phyloP scores from a whole-genome alignment of 2,888 invertebrate species.

The Autographa pulchrina region DNA sequence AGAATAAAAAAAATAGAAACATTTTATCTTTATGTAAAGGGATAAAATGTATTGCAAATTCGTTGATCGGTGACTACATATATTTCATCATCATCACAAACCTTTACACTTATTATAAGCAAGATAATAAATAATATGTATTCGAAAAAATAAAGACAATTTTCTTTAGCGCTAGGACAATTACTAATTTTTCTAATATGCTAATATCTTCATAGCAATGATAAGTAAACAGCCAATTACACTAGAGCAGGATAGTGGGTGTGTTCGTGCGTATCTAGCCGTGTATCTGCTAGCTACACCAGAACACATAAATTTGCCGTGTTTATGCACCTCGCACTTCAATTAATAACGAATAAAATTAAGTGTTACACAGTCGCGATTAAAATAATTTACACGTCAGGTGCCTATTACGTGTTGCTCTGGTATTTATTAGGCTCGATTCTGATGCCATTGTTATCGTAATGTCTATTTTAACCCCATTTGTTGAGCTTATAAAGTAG shows the following conservation, averaged over 20 bases:
- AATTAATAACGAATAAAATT: constrained; percentile 70
- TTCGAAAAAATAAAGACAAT: no score
- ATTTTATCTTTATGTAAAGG: no score
- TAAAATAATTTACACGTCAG: constrained; percentile 57
- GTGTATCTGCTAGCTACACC: constrained; percentile 50
- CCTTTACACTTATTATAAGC: no score
- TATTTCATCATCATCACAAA: no score
- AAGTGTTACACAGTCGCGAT: constrained; percentile 55
- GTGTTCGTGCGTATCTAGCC: constrained; percentile 54
- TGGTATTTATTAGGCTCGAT: constrained; percentile 53
- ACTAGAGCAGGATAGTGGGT: constrained; percentile 47
- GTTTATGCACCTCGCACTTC: constrained; percentile 68
- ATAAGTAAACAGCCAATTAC: constrained; percentile 31
- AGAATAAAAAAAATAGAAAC: no score
- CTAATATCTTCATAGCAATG: not conserved
- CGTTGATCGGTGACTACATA: no score
- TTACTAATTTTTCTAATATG: not conserved
- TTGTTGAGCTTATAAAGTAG: constrained; percentile 19
- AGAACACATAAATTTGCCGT: constrained; percentile 65
- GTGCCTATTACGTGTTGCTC: constrained; percentile 39
- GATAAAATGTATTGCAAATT: no score
- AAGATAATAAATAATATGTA: no score
- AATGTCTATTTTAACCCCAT: constrained; percentile 50
- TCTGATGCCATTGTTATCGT: constrained; percentile 47
- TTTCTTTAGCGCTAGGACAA: not conserved